phyloP scores from a whole-genome alignment of 2,888 invertebrate genomes.

The Automeris io region DNA sequence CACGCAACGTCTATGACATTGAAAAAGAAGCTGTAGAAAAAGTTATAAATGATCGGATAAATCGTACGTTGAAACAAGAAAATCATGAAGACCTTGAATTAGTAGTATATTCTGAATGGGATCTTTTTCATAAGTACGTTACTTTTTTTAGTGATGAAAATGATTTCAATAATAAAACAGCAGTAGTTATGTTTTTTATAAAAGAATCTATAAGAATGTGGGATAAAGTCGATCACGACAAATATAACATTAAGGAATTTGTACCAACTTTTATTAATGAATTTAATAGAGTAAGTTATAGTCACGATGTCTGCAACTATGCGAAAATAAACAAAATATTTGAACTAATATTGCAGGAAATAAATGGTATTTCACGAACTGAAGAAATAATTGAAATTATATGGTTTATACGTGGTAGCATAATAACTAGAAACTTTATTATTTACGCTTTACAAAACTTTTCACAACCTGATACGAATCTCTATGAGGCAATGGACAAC shows the following conservation, averaged over 20 bases:
- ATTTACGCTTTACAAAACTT: too few relatives aligned
- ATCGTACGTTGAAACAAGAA: slow-evolving; percentile 20
- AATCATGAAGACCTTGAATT: slow-evolving; percentile 14
- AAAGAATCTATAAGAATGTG: slow-evolving; percentile 20
- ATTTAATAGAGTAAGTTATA: slow-evolving; percentile 14
- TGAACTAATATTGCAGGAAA: slow-evolving; percentile 18
- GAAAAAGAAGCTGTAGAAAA: slow-evolving; percentile 21
- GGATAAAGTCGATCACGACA: slow-evolving; percentile 14
- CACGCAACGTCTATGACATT: slow-evolving; percentile 19
- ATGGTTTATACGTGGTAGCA: slow-evolving; percentile 27
- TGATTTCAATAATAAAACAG: slow-evolving; percentile 15
- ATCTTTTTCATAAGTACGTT: slow-evolving; percentile 22
- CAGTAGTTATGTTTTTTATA: slow-evolving; percentile 20
- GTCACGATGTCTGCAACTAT: slow-evolving; percentile 1
- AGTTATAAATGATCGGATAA: slow-evolving; percentile 32
- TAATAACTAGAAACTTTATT: slow-evolving; percentile 18
- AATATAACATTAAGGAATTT: slow-evolving; percentile 15
- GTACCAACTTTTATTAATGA: slow-evolving; percentile 18
- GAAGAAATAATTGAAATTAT: slow-evolving; percentile 24
- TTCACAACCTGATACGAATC: too few relatives aligned
- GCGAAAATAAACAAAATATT: slow-evolving; percentile 19
- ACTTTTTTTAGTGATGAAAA: slow-evolving; percentile 15
- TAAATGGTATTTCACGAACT: slow-evolving; percentile 16
- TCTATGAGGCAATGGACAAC: too few relatives aligned
- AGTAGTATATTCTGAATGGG: slow-evolving; percentile 26